phyloP scores from a whole-genome alignment of 2,113 vertebrate species.

The Anser cygnoides region DNA sequence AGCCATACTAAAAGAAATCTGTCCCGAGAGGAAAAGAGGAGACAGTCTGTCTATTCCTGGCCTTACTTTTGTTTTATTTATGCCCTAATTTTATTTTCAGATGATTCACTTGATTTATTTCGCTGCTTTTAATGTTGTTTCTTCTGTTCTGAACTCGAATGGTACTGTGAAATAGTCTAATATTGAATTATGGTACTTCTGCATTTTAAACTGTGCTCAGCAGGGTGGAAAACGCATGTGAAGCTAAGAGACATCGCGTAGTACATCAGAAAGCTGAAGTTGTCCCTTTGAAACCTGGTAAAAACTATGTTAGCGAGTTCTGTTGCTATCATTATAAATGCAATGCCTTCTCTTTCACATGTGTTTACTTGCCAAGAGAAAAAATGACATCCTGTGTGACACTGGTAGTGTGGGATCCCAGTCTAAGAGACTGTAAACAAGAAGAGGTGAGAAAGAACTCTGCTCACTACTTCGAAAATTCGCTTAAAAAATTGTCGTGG shows the following conservation, averaged over 20 bases:
- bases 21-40: slow-evolving; percentile 29
- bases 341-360: slow-evolving; percentile 55
- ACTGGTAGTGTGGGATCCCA: slow-evolving; percentile 64
- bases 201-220: slow-evolving; percentile 39
- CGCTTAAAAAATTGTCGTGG: neutral
- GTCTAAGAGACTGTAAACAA: slow-evolving; percentile 61
- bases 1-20: slow-evolving; percentile 35
- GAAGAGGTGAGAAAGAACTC: slow-evolving; percentile 20
- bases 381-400: slow-evolving; percentile 64
- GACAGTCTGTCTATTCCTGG: slow-evolving; percentile 40
- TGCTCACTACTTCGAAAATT: slow-evolving; percentile 8
- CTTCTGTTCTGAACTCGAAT: slow-evolving; percentile 35
- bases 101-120: slow-evolving; percentile 62
- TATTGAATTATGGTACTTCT: slow-evolving; percentile 35
- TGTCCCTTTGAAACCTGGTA: slow-evolving; percentile 39
- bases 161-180: slow-evolving; percentile 24
- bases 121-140: slow-evolving; percentile 53
- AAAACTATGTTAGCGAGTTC: slow-evolving; percentile 35
- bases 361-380: slow-evolving; percentile 67
- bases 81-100: slow-evolving; percentile 50
- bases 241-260: neutral
- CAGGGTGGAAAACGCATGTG: neutral
- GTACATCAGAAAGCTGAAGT: slow-evolving; percentile 33
- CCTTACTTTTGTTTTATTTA: slow-evolving; percentile 43
- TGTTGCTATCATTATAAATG: slow-evolving; percentile 47